Percentiles rank a stretch among this genome's conserved stretches.
Evolutionary conservation across 2,797 vertebrate species (phyloP).

Genomic region (Anas bahamensis): DNA sequence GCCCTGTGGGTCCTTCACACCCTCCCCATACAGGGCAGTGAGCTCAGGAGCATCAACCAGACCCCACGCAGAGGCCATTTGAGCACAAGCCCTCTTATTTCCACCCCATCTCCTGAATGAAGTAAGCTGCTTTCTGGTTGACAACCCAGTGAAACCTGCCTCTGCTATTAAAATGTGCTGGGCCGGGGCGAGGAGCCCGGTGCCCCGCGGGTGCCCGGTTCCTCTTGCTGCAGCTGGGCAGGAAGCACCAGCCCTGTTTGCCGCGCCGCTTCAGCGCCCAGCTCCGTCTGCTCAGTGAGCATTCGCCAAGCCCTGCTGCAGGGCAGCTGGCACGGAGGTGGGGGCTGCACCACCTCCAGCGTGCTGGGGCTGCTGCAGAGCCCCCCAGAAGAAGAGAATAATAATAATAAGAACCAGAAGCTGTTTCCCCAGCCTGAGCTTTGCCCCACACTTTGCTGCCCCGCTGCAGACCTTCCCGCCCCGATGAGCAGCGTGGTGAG

Average conservation of each 20-base stretch:
- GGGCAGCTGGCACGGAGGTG: not conserved
- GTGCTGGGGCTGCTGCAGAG: not conserved
- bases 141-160: not conserved
- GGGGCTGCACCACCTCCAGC: not conserved
- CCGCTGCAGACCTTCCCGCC: not conserved
- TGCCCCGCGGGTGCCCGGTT: constrained; percentile 2
- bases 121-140: not conserved
- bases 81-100: not conserved
- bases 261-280: not conserved
- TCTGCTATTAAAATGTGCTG: not conserved
- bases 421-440: not conserved
- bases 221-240: constrained; percentile 73
- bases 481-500: not conserved
- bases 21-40: not conserved
- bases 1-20: accelerated
- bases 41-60: not conserved
- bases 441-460: not conserved
- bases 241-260: constrained; percentile 67
- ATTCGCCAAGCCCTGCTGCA: accelerated
- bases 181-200: not conserved
- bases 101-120: not conserved
- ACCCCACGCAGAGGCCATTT: not conserved
- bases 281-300: not conserved
- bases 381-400: not conserved
- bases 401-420: not conserved